These are phyloP conservation scores for Sprattus sprattus DNA, from an alignment of 2,113 vertebrate species.

Conservation along the genomic window DNA sequence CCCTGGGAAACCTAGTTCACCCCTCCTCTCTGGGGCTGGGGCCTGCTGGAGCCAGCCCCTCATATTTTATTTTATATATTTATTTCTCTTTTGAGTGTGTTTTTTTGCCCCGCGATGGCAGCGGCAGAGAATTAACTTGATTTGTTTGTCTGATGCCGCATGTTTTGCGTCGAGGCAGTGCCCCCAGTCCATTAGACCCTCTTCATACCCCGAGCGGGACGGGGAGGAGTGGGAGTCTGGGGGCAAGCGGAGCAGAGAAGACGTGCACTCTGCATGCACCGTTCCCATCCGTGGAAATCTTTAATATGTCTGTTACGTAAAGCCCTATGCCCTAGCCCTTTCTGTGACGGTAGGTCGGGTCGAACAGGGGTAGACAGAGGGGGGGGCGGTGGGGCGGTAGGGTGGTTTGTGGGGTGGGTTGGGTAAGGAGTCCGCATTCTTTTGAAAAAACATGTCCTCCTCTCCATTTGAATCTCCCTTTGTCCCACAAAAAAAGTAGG, in stretches of 20 bases:
- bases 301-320: not conserved
- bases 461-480: slow-evolving; percentile 20
- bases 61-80: slow-evolving; percentile 34
- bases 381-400: slow-evolving; percentile 40
- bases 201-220: not conserved
- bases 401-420: not conserved
- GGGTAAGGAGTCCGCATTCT: slow-evolving; percentile 45
- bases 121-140: slow-evolving; percentile 65
- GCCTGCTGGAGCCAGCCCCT: slow-evolving; percentile 40
- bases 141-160: slow-evolving; percentile 66
- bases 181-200: not conserved
- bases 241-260: not conserved
- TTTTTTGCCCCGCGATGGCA: slow-evolving; percentile 60
- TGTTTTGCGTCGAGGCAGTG: slow-evolving; percentile 35
- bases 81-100: not conserved
- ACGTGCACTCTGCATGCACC: not conserved
- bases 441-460: slow-evolving; percentile 27
- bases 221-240: not conserved
- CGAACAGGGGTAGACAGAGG: not conserved
- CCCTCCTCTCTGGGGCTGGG: slow-evolving; percentile 25
- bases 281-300: not conserved
- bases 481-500: not conserved
- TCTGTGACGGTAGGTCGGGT: not conserved
- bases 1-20: slow-evolving; percentile 38
- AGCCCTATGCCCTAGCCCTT: not conserved